phyloP scores from a whole-genome alignment of 2,888 invertebrate species.

The Andrena bicolor region DNA sequence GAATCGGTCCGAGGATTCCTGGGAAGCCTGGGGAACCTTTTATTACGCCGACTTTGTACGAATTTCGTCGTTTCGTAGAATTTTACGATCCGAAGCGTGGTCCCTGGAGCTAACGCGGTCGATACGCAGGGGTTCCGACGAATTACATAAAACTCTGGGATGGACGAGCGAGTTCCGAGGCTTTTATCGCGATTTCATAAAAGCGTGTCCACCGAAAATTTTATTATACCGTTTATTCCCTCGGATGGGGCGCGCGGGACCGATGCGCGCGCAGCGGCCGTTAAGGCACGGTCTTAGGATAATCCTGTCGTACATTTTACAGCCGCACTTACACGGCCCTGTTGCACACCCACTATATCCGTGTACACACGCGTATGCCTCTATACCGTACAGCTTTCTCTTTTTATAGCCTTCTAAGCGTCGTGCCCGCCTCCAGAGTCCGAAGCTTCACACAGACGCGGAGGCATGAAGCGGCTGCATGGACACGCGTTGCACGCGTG shows the following conservation, averaged over 20 bases:
- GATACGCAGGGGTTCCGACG: constrained; percentile 23
- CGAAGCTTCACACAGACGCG: constrained; percentile 53
- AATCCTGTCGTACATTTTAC: constrained; percentile 65
- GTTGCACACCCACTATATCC: constrained; percentile 50
- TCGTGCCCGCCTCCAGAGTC: constrained; percentile 69
- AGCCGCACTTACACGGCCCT: constrained; percentile 53
- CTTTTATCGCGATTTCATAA: constrained; percentile 61
- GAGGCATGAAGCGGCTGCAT: constrained; percentile 42
- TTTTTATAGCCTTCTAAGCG: constrained; percentile 81
- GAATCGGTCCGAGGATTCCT: constrained; percentile 23
- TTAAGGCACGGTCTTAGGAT: constrained; percentile 62
- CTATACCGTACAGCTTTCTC: constrained; percentile 77
- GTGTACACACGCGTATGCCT: constrained; percentile 35
- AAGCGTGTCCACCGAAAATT: constrained; percentile 51
- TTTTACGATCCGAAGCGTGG: constrained; percentile 46
- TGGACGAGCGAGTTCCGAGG: neutral
- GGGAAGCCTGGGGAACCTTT: constrained; percentile 34
- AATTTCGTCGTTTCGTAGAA: constrained; percentile 47
- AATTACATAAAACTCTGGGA: constrained; percentile 53
- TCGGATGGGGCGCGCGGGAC: constrained; percentile 27
- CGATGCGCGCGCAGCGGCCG: constrained; percentile 30
- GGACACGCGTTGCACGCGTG: constrained; percentile 48
- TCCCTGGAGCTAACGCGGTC: constrained; percentile 5
- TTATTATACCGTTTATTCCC: constrained; percentile 56
- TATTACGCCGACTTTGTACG: constrained; percentile 60